Percentiles rank a stretch among this genome's conserved stretches.
Evolutionary conservation across 2,797 vertebrate genomes (phyloP).

Genomic region (Neomorphus geoffroyi): DNA sequence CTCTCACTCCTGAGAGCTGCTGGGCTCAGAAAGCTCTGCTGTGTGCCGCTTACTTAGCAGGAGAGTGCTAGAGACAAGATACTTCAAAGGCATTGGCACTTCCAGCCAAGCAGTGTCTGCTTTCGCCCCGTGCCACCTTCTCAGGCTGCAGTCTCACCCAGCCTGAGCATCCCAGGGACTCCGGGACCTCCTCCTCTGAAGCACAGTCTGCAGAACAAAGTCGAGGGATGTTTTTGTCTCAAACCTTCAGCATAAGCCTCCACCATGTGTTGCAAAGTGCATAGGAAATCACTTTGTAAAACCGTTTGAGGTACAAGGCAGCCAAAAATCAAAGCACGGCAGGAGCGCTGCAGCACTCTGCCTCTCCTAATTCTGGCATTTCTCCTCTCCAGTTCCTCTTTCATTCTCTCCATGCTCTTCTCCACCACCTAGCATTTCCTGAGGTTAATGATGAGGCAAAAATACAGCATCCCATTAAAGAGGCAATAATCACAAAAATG

Average conservation of each 20-base stretch:
- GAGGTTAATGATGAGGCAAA: neutral
- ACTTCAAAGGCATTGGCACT: neutral
- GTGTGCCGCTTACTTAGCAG: neutral
- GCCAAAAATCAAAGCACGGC: neutral
- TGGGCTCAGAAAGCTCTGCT: neutral
- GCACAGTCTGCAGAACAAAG: rapidly evolving
- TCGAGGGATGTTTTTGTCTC: neutral
- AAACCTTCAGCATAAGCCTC: neutral
- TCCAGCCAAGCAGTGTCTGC: neutral
- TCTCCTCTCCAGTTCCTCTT: neutral
- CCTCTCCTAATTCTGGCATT: neutral
- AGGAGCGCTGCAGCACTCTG: neutral
- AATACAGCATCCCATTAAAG: neutral
- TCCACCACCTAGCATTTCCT: neutral
- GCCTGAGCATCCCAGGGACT: neutral
- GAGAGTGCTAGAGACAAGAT: neutral
- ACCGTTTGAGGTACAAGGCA: neutral
- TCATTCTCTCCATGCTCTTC: neutral
- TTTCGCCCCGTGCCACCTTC: rapidly evolving
- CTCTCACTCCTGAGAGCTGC: neutral
- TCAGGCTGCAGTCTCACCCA: neutral
- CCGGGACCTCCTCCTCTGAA: neutral
- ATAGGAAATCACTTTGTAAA: neutral
- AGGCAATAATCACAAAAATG: conserved; percentile 15
- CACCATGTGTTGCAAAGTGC: neutral